Evolutionary conservation across 2,888 invertebrate species (phyloP).

Genomic region (Endotricha flammealis): DNA sequence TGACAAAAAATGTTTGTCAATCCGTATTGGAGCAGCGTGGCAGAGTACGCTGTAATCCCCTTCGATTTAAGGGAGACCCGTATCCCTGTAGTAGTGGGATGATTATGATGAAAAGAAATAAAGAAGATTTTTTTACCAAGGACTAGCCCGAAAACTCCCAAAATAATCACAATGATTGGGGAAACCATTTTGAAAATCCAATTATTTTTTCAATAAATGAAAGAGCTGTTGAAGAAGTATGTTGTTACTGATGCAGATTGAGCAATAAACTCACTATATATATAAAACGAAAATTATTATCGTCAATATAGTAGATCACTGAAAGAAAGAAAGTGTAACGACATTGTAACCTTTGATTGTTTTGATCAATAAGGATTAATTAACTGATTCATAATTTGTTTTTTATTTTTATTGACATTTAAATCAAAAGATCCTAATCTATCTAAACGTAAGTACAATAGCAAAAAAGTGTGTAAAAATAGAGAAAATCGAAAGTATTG

Average conservation of each 20-base stretch:
- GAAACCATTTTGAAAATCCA: neutral
- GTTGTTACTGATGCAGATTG: neutral
- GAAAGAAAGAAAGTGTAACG: neutral
- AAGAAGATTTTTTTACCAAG: too few relatives aligned
- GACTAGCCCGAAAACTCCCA: slow-evolving; percentile 18
- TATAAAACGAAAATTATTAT: neutral
- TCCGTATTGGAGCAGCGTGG: too few relatives aligned
- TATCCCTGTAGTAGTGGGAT: too few relatives aligned
- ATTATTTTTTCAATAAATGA: neutral
- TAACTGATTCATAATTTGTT: neutral
- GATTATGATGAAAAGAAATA: too few relatives aligned
- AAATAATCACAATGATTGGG: slow-evolving; percentile 11
- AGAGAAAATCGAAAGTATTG: neutral
- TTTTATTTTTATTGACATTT: neutral
- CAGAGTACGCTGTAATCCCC: too few relatives aligned
- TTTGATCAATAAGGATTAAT: neutral
- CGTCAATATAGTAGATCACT: neutral
- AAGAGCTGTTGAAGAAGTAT: neutral
- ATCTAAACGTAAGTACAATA: slow-evolving; percentile 1
- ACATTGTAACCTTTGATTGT: neutral
- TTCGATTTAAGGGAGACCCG: too few relatives aligned
- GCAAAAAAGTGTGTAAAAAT: neutral
- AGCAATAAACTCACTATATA: neutral
- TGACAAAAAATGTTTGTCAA: too few relatives aligned
- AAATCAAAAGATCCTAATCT: neutral